Base-by-base conservation (phyloP, 1,140 invertebrate species). In the Philopotamus ludificatus region DNA sequence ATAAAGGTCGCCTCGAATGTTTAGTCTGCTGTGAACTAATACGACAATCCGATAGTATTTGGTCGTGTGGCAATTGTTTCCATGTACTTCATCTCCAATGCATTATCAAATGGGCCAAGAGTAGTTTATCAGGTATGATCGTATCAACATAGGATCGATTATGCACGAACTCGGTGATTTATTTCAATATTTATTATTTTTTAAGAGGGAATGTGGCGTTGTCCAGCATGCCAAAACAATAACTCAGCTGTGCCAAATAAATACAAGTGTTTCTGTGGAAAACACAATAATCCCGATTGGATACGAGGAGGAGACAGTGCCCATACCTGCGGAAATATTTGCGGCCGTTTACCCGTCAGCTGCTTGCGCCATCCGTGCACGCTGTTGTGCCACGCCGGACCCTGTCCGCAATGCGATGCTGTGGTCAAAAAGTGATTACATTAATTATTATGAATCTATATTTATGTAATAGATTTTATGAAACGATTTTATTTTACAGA, bases 21-120 rank as follows among this genome's bases (percentile, higher is more conserved):
- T 82, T 97, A 69, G 93, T 98, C 1, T 99, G 96, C 73, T 96
- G 91, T 75, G 93, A 95, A 47, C 78, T 82, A 42, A 88, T 98
- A 23, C 85, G 87, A 63, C 86, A 90, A 63, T 83, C 82, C 25
- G 87, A 95, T 71, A 79, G 86, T 8, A 87, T 94, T 23, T 99
- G 96, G 96, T 91, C 87, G 12, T 99, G 96, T 76, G 72, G 79
- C 34, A 92, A 90, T 68, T 98, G 96, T 72, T 97, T 87, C 78
- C 91, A 97, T 74, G 89, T 97, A 68, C 81, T 95, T 58, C 96
- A 97, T 81, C 80, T 98, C 1, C 84, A 86, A 59, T 98, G 96
- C 75, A 89, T 94, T 39, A 88, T 88, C 66, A 92, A 93, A 73
- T 98, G 96, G 96, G 94, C 93, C 0, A 83, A 84, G 51, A 89